Conservation (phyloP, 2,888 invertebrate species). For the Gisinianus flammeolus region DNA sequence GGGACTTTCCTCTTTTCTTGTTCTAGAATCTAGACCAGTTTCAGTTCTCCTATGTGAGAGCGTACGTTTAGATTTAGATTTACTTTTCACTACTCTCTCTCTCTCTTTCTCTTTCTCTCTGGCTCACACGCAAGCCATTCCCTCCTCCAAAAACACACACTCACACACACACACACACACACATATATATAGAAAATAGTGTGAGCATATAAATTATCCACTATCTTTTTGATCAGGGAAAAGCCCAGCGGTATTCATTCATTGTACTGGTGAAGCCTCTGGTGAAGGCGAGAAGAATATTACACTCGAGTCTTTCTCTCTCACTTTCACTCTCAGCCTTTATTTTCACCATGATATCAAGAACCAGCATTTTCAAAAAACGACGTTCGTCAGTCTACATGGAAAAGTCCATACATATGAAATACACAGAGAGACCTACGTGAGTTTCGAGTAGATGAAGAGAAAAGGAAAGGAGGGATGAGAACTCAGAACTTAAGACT, state of each 20-base stretch:
- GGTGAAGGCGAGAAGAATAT: not conserved
- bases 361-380: no score
- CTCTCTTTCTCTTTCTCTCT: not conserved
- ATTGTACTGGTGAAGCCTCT: not conserved
- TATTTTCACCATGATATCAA: no score
- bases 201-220: slow-evolving; percentile 17
- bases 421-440: not conserved
- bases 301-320: no score
- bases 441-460: not conserved
- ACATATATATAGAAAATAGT: not conserved
- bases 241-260: slow-evolving; percentile 12
- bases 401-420: no score
- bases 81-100: not conserved
- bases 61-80: not conserved
- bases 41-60: not conserved
- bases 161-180: no score
- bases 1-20: not conserved
- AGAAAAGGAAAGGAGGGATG: not conserved
- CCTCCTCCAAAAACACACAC: no score
- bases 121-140: not conserved
- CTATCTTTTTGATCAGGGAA: slow-evolving; percentile 15
- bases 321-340: no score
- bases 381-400: no score
- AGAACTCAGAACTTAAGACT: not conserved
- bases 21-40: not conserved